phyloP scores from a whole-genome alignment of 1,140 invertebrate genomes.

The Atta colombica region DNA sequence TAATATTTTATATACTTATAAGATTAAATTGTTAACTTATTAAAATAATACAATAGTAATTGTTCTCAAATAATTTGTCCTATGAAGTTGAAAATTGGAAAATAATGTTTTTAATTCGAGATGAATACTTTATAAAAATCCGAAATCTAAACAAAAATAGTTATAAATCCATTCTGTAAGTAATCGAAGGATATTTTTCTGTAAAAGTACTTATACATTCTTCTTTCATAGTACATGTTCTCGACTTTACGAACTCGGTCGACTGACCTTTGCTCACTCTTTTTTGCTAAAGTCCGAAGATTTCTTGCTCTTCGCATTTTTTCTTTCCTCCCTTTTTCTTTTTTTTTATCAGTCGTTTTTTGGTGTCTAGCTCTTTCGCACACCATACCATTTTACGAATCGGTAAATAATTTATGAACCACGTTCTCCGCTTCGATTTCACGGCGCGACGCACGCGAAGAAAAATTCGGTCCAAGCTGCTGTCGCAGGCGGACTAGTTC shows the following conservation, averaged over 20 bases:
- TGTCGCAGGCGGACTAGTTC: slow-evolving; percentile 27
- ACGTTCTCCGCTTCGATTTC: slow-evolving; percentile 72
- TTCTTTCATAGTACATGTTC: slow-evolving; percentile 23
- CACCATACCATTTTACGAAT: slow-evolving; percentile 49
- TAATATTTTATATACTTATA: neutral
- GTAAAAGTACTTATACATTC: neutral
- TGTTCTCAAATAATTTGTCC: neutral
- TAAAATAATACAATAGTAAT: too few species aligned
- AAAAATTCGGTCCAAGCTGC: slow-evolving; percentile 72
- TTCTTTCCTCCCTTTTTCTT: neutral
- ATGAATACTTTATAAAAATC: neutral
- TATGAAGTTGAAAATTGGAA: neutral
- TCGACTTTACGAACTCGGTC: slow-evolving; percentile 31
- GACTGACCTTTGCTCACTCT: slow-evolving; percentile 26
- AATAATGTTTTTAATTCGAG: neutral
- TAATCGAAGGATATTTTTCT: slow-evolving; percentile 25
- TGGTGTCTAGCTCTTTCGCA: slow-evolving; percentile 27
- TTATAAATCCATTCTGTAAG: slow-evolving; percentile 36
- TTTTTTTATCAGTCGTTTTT: slow-evolving; percentile 12
- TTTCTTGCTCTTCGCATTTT: slow-evolving; percentile 29
- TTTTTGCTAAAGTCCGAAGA: slow-evolving; percentile 51
- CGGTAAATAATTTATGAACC: slow-evolving; percentile 82
- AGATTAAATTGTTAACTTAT: neutral
- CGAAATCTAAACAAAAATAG: neutral
- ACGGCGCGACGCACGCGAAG: slow-evolving; percentile 72